Evolutionary conservation across 2,113 vertebrate genomes (phyloP).

Genomic region (Climacteris rufus): DNA sequence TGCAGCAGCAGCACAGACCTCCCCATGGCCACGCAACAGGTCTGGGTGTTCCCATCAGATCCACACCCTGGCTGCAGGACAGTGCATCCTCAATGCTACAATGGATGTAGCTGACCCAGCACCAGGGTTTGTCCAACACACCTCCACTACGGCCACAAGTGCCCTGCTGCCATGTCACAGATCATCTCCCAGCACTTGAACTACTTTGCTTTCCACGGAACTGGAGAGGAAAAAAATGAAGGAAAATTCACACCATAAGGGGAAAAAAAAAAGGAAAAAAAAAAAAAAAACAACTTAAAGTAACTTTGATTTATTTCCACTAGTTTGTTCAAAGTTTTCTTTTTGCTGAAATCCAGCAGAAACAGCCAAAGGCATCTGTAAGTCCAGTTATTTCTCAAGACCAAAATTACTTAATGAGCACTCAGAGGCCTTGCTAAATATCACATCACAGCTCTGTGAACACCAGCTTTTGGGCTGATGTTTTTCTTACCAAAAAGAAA

Average conservation of each 20-base stretch:
- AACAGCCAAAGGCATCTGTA: not conserved
- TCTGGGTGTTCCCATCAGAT: not conserved
- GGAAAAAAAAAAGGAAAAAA: not conserved
- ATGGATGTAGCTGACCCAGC: fast-evolving
- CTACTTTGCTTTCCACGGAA: not conserved
- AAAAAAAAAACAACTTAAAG: not conserved
- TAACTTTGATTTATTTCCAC: not conserved
- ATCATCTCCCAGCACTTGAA: not conserved
- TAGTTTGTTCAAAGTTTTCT: not conserved
- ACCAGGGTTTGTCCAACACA: not conserved
- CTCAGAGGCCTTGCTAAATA: not conserved
- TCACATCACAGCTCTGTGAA: not conserved
- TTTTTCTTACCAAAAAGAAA: not conserved
- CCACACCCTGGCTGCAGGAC: not conserved
- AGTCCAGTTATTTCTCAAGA: not conserved
- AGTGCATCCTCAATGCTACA: not conserved
- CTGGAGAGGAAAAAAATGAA: not conserved
- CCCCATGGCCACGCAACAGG: no score
- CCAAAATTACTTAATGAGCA: not conserved
- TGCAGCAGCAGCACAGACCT: not conserved
- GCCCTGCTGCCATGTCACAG: not conserved
- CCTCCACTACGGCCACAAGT: fast-evolving
- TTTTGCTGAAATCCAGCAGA: not conserved
- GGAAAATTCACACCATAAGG: not conserved
- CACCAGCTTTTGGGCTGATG: not conserved